Evolutionary conservation across 1,140 invertebrate genomes (phyloP).

Genomic region (Drosophila dunni): DNA sequence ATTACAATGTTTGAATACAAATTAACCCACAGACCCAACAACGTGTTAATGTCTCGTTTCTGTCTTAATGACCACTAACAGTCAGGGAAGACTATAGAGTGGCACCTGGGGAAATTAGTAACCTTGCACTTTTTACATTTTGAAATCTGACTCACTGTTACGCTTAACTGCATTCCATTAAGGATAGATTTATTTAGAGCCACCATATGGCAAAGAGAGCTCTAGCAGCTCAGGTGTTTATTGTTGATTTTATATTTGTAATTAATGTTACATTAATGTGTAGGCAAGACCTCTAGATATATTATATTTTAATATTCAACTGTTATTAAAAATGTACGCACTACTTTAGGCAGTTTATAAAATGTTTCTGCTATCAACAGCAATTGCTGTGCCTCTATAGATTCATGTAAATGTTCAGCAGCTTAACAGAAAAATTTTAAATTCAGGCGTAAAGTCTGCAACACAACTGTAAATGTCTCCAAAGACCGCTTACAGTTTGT

Average conservation of each 20-base stretch:
- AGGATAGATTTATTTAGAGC: too few species aligned
- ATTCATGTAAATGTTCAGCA: too few species aligned
- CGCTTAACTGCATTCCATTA: background rate
- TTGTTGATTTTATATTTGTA: too few species aligned
- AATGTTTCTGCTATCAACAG: too few species aligned
- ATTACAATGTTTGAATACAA: slow-evolving; percentile 45
- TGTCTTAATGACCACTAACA: slow-evolving; percentile 52
- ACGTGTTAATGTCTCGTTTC: slow-evolving; percentile 40
- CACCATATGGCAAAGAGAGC: too few species aligned
- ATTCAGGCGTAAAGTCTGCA: background rate
- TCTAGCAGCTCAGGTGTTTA: too few species aligned
- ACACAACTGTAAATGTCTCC: background rate
- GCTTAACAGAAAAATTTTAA: background rate
- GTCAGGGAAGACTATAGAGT: background rate
- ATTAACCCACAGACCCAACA: slow-evolving; percentile 73
- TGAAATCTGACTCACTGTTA: background rate
- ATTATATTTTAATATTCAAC: too few species aligned
- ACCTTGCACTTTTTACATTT: background rate
- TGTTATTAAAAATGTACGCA: too few species aligned
- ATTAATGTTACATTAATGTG: too few species aligned
- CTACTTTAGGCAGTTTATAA: too few species aligned
- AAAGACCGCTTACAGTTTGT: background rate
- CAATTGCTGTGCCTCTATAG: too few species aligned
- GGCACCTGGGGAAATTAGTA: background rate
- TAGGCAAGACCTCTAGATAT: too few species aligned